Conservation (phyloP, 2,113 vertebrate genomes). For the Python bivittatus region DNA sequence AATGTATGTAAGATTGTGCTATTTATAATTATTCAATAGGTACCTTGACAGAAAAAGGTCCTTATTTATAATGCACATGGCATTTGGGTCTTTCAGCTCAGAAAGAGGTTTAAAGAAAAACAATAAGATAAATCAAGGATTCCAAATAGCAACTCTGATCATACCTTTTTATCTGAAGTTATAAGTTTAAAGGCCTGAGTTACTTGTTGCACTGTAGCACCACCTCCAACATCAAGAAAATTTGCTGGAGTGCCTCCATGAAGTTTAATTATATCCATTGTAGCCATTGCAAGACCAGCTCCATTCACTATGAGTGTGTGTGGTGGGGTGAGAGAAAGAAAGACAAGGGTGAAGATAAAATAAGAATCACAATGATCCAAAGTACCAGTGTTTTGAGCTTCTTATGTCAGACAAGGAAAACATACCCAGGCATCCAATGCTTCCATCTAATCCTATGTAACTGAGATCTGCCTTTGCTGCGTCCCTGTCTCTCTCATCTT, state of each 20-base stretch:
- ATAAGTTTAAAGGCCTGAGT: slow-evolving; percentile 99
- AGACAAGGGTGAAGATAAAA: background rate
- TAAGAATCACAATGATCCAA: background rate
- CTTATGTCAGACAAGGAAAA: background rate
- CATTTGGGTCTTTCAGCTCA: background rate
- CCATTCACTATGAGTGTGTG: slow-evolving; percentile 85
- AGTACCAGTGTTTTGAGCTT: background rate
- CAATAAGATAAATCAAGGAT: background rate
- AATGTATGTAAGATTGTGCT: background rate
- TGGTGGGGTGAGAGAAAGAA: slow-evolving; percentile 30
- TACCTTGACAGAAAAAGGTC: background rate
- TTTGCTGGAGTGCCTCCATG: slow-evolving; percentile 97
- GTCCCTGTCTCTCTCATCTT: slow-evolving; percentile 88
- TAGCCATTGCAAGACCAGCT: slow-evolving; percentile 97
- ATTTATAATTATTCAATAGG: background rate
- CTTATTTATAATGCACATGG: background rate
- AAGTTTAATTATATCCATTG: slow-evolving; percentile 99
- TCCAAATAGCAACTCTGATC: slow-evolving; percentile 31
- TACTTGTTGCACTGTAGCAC: slow-evolving; percentile 97
- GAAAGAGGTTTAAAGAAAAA: background rate
- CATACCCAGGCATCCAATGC: slow-evolving; percentile 94
- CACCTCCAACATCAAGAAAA: slow-evolving; percentile 98
- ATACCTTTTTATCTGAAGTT: slow-evolving; percentile 97
- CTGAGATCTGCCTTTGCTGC: slow-evolving; percentile 92
- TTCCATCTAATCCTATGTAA: slow-evolving; percentile 96